Conservation (phyloP, 53 echinoderm and acorn worm species). For the Mesocentrotus franciscanus region DNA sequence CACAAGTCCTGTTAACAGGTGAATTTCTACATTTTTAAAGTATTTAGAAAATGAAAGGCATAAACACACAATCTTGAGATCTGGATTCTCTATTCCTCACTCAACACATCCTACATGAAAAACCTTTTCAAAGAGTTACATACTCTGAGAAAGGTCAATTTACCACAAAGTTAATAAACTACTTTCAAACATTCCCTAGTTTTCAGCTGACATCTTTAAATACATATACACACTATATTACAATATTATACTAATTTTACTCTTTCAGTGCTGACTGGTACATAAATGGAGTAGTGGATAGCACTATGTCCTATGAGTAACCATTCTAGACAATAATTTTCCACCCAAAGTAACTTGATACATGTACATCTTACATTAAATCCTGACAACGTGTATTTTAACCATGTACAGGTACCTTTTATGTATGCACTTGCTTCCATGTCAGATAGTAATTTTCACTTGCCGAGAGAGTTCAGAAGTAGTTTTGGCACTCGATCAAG, state of each 20-base stretch:
- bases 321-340: not conserved
- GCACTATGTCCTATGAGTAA: not conserved
- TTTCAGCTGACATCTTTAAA: constrained; percentile 2
- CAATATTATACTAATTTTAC: not conserved
- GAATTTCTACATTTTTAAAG: not conserved
- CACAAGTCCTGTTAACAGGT: not conserved
- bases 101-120: not conserved
- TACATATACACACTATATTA: not conserved
- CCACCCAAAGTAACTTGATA: too few species aligned
- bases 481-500: not conserved
- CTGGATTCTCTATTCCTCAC: not conserved
- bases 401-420: not conserved
- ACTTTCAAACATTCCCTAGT: not conserved
- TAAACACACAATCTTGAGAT: not conserved
- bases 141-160: not conserved
- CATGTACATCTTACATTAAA: too few species aligned
- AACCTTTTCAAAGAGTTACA: not conserved
- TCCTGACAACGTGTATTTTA: too few species aligned
- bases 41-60: not conserved
- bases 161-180: not conserved
- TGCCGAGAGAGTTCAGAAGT: not conserved
- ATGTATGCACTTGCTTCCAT: not conserved
- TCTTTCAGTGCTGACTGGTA: not conserved
- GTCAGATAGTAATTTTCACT: not conserved
- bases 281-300: not conserved